phyloP scores from a whole-genome alignment of 1,140 invertebrate genomes.

The Papilio polyxenes region DNA sequence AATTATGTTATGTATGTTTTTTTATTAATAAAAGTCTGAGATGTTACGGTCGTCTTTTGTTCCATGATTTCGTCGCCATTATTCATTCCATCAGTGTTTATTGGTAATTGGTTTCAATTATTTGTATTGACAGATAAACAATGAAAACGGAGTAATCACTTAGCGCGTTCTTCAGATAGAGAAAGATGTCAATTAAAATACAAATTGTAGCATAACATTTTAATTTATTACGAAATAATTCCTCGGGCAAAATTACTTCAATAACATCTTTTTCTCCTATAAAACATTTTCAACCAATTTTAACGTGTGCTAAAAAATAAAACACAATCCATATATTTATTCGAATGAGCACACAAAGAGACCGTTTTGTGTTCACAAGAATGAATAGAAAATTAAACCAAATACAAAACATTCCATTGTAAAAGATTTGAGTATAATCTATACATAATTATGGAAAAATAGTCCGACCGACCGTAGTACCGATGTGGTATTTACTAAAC shows the following conservation, averaged over 20 bases:
- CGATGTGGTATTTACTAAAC: too few relatives aligned
- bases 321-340: not conserved
- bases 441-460: not conserved
- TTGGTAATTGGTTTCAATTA: slow-evolving; percentile 67
- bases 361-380: not conserved
- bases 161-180: not conserved
- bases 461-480: not conserved
- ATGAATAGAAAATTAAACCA: not conserved
- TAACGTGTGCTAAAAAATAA: not conserved
- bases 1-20: not conserved
- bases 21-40: not conserved
- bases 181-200: not conserved
- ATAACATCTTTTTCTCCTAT: not conserved
- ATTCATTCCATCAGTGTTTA: slow-evolving; percentile 44
- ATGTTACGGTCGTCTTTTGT: not conserved
- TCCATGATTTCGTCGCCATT: not conserved
- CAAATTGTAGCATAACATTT: not conserved
- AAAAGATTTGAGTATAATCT: not conserved
- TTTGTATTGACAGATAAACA: slow-evolving; percentile 68
- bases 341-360: not conserved
- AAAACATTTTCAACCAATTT: not conserved
- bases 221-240: not conserved
- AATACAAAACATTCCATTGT: not conserved
- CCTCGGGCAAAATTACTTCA: not conserved
- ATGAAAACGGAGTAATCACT: slow-evolving; percentile 42